phyloP scores from a whole-genome alignment of 1,140 invertebrate genomes.

The Macrobrachium rosenbergii region DNA sequence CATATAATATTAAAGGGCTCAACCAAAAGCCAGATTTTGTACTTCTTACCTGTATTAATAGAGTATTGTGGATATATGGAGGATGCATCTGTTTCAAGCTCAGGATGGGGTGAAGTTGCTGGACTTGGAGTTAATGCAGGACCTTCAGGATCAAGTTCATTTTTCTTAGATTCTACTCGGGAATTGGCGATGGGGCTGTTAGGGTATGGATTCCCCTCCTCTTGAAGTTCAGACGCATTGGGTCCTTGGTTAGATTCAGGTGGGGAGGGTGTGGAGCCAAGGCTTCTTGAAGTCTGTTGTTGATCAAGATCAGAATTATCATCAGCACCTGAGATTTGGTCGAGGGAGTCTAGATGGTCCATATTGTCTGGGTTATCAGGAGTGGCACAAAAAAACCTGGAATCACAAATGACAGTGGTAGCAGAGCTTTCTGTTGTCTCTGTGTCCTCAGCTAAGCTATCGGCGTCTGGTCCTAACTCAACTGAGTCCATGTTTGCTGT shows the following conservation, averaged over 20 bases:
- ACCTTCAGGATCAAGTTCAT: no score
- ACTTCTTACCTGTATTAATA: no score
- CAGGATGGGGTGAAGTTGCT: no score
- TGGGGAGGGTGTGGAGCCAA: neutral
- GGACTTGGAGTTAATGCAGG: no score
- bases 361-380: conserved; percentile 12
- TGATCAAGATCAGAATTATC: neutral
- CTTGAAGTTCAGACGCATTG: no score
- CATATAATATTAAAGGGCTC: no score
- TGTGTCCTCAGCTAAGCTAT: conserved; percentile 26
- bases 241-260: neutral
- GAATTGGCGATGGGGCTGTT: neutral
- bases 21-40: no score
- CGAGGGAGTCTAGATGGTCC: conserved; percentile 14
- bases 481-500: neutral
- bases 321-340: conserved; percentile 14
- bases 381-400: conserved; percentile 27
- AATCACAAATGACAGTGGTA: conserved; percentile 36
- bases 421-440: conserved; percentile 27
- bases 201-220: neutral
- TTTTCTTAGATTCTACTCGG: no score
- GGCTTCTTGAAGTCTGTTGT: neutral
- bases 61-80: no score
- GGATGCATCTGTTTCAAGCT: no score
- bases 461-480: conserved; percentile 17